Base-by-base conservation (phyloP, 2,797 vertebrate genomes). In the Knipowitschia caucasica region DNA sequence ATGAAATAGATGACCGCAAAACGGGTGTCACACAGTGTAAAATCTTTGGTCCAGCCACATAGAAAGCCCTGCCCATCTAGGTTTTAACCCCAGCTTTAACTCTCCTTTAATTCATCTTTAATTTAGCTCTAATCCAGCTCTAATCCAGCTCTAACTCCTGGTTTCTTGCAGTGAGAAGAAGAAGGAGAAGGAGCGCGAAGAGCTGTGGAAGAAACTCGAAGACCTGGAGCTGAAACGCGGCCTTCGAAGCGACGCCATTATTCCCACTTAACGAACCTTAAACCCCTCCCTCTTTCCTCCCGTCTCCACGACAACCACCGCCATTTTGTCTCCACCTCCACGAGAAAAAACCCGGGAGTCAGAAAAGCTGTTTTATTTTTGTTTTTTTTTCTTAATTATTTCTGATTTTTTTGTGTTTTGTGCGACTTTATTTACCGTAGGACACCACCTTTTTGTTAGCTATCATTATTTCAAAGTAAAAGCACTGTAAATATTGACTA, bases 201-300 rank as follows among this genome's bases (percentile, higher is more conserved):
- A 99, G 81, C 86, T 99, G 64, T 99, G 96, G 96, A 98, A 95
- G 91, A 98, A 95, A 92, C 89, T 99, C 90, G 95, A 95, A 89
- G 96, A 98, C 86, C 88, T 98, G 89, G 96, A 99, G 90, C 90
- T 98, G 88, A 98, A 98, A 92, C 88, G 94, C 89, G 94, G 94
- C 92, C 94, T 96, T 89, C 92, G 92, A 86, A 95, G 93, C 67
- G 94, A 98, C 72, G 94, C 93, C 70, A 96, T 98, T 89, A 99
- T 99, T 88, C 94, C 94, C 61, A 96, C 94, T 93, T 98, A 99
- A 95, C 94, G 86, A 91, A 83, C 74, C 64, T 63, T 50, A 50
- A 15, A 34, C 51, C 71, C 17, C 18, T 44, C 31, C 55, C 24
- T 27, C 42, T 27, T 17, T 71, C 27, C 25, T n/a, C 10, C 20